Evolutionary conservation across 2,888 invertebrate genomes (phyloP).

Genomic region (Acronicta leporina): DNA sequence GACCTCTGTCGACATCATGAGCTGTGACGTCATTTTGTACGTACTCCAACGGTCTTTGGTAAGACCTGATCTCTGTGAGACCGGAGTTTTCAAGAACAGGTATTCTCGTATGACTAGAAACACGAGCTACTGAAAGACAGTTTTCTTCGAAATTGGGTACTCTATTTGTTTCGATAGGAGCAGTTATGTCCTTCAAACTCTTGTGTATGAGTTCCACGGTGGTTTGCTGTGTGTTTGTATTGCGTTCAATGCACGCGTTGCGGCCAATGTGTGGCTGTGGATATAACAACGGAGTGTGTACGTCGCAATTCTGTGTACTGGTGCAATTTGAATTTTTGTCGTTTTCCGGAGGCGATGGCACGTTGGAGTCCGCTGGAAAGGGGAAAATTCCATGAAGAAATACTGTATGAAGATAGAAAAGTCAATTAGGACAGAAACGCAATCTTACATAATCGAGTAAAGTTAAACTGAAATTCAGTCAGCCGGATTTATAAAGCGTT

Average conservation of each 20-base stretch:
- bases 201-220: constrained; percentile 90
- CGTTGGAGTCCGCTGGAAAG: constrained; percentile 54
- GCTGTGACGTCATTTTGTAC: constrained; percentile 92
- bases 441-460: too few species aligned
- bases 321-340: constrained; percentile 82
- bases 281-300: constrained; percentile 86
- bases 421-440: too few species aligned
- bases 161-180: constrained; percentile 55
- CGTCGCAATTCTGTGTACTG: constrained; percentile 68
- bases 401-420: too few species aligned
- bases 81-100: constrained; percentile 70
- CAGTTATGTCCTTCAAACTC: constrained; percentile 89
- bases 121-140: constrained; percentile 78
- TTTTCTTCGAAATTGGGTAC: constrained; percentile 69
- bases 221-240: constrained; percentile 88
- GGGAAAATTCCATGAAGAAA: background rate
- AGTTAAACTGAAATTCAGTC: too few species aligned
- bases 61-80: constrained; percentile 77
- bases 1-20: constrained; percentile 71
- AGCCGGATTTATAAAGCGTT: too few species aligned
- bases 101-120: constrained; percentile 57
- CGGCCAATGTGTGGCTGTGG: constrained; percentile 95
- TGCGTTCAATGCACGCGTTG: constrained; percentile 95
- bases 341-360: constrained; percentile 60
- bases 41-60: constrained; percentile 89